These are phyloP conservation scores for Platyscapa corneri DNA, from an alignment of 1,140 invertebrate genomes.

Conservation along the genomic window DNA sequence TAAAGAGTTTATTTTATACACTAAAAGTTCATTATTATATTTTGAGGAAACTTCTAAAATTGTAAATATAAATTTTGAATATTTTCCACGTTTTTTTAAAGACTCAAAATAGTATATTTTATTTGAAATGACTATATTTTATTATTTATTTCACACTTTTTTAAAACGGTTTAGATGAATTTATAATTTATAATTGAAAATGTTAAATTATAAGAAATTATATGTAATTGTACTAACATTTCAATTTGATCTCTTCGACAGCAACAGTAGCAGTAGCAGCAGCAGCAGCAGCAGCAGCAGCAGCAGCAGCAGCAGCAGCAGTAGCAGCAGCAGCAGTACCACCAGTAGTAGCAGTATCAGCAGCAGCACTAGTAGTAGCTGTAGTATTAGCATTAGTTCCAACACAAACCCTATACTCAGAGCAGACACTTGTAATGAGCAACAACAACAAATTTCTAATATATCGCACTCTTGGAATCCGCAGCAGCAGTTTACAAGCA, in stretches of 20 bases:
- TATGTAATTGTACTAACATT: background rate
- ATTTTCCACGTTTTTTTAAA: too few relatives aligned
- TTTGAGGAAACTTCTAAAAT: too few relatives aligned
- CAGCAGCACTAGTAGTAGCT: conserved; percentile 54
- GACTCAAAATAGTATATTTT: too few relatives aligned
- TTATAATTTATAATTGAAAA: too few relatives aligned
- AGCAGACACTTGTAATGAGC: conserved; percentile 23
- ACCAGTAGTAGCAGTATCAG: conserved; percentile 47
- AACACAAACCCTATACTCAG: background rate
- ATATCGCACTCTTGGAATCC: background rate
- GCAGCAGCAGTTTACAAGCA: conserved; percentile 5
- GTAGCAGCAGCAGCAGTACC: conserved; percentile 37
- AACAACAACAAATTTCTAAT: conserved; percentile 54
- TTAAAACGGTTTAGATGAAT: too few relatives aligned
- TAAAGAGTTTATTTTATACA: too few relatives aligned
- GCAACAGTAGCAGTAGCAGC: background rate
- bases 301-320: background rate
- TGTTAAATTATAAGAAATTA: background rate
- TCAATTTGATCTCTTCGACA: background rate
- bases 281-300: background rate
- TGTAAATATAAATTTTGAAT: too few relatives aligned
- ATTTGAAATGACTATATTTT: too few relatives aligned
- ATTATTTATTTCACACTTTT: too few relatives aligned
- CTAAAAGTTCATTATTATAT: too few relatives aligned
- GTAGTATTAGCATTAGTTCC: background rate